Base-by-base conservation (phyloP, 1,140 invertebrate species). In the Trichogramma pretiosum region DNA sequence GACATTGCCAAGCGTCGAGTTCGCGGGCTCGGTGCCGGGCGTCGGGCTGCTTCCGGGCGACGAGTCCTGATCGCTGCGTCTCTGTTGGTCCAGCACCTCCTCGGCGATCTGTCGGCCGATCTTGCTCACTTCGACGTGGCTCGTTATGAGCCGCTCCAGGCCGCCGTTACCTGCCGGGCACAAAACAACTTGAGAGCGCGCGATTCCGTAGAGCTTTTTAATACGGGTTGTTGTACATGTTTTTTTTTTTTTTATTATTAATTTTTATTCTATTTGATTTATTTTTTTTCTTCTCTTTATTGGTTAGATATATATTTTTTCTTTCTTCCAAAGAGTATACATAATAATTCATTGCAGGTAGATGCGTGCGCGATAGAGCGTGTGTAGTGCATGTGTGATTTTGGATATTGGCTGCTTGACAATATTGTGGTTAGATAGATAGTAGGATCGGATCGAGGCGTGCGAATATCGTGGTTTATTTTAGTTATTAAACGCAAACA, bases 91-190 rank as follows among this genome's bases (percentile, higher is more conserved):
- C 48, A 84, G 57, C 18, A 80, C 81, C 60, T 85, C 80, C 38
- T 85, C 83, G 0, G 83, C 85, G 60, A 88, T 85, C 60, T 84
- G 79, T 19, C 80, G 73, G 19, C 86, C 86, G 53, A 88, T 87
- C 71, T 87, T 87, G 63, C 83, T 84, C 40, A 83, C 83, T 64
- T 87, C 84, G 32, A 87, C 75, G 52, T 85, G 83, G 32, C 76
- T 81, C 55, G 77, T 81, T 55, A 87, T 85, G 50, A 85, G 65
- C 43, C 74, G 70, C 55, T 84, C 78, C 63, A 86, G 79, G 35
- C 83, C 82, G 38, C 74, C 68, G 38, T 68, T 69, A 52, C 62
- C 67, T 71, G 33, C 26, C 18, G 34, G 10, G 8, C 24, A 11
- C n/a, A n/a, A n/a, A n/a, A n/a, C n/a, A n/a, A n/a, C n/a, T n/a